Percentiles rank a stretch among this genome's conserved stretches.
Conservation (phyloP, 2,797 vertebrate species). For the Melanotaenia pygmaea region DNA sequence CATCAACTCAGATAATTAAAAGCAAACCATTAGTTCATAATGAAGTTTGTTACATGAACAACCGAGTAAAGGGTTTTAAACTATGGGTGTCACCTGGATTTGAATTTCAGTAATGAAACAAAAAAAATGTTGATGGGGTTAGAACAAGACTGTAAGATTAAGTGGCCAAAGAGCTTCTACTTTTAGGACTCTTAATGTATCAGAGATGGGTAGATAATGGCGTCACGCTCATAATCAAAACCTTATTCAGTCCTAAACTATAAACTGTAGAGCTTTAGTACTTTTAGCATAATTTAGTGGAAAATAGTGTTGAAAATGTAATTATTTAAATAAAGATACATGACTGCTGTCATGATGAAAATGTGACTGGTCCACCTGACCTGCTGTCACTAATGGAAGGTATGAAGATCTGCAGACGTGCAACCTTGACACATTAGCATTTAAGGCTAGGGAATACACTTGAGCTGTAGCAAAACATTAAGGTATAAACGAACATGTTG, state of each 20-base stretch:
- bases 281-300: background rate
- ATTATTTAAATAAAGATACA: constrained; percentile 9
- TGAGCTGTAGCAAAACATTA: constrained; percentile 21
- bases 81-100: too few species aligned
- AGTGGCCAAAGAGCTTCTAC: too few species aligned
- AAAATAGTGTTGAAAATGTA: constrained; percentile 6
- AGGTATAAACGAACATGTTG: constrained; percentile 31
- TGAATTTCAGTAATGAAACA: too few species aligned
- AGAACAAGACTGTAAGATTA: too few species aligned
- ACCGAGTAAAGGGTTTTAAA: too few species aligned
- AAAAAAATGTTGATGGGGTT: too few species aligned
- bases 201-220: too few species aligned
- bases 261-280: background rate
- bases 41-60: too few species aligned
- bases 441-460: constrained; percentile 22
- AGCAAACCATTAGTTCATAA: too few species aligned
- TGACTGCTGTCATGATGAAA: constrained; percentile 1
- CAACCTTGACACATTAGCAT: constrained; percentile 27
- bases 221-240: too few species aligned
- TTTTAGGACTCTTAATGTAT: too few species aligned
- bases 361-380: background rate
- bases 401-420: constrained; percentile 3
- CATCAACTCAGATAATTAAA: background rate
- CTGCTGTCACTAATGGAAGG: background rate
- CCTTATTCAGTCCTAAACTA: too few species aligned